Percentiles rank a stretch among this genome's conserved stretches.
phyloP scores from a whole-genome alignment of 30 jellyfish, hydroid and myxozoan species.

The Mastigias papua region DNA sequence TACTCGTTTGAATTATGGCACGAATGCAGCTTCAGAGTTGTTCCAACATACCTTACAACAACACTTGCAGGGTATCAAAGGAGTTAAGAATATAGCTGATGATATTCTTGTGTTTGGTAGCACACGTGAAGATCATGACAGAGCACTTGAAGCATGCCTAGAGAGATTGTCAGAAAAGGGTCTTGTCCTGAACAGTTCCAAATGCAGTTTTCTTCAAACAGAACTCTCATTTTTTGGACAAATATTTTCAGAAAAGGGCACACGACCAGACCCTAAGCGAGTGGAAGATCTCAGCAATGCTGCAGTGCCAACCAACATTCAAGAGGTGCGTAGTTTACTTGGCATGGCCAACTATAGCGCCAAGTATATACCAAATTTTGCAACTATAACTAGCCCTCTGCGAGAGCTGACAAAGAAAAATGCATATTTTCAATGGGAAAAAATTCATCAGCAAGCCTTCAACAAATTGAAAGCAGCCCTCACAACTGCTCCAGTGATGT shows the following conservation, averaged over 20 bases:
- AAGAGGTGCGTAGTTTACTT: slow-evolving; percentile 47
- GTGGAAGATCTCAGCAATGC: slow-evolving; percentile 15
- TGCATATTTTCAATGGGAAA: slow-evolving; percentile 19
- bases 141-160: slow-evolving; percentile 34
- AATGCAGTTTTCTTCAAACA: slow-evolving; percentile 55
- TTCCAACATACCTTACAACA: slow-evolving; percentile 48
- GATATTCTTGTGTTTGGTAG: slow-evolving; percentile 57
- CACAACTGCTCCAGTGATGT: slow-evolving; percentile 33
- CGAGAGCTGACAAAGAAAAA: slow-evolving; percentile 46
- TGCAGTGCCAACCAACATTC: slow-evolving; percentile 19
- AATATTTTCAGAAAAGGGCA: slow-evolving; percentile 30
- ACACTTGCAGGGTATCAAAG: slow-evolving; percentile 26
- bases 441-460: slow-evolving; percentile 18
- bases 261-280: slow-evolving; percentile 47
- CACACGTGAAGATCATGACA: slow-evolving; percentile 60
- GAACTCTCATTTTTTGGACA: slow-evolving; percentile 57
- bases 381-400: slow-evolving; percentile 53
- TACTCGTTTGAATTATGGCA: slow-evolving; percentile 17
- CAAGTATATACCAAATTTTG: slow-evolving; percentile 25
- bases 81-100: slow-evolving; percentile 34
- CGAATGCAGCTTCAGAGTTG: slow-evolving; percentile 24
- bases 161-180: slow-evolving; percentile 22
- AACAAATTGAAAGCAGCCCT: slow-evolving; percentile 9
- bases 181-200: slow-evolving; percentile 29
- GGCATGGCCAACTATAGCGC: slow-evolving; percentile 60